A percentile compares a stretch with the other conserved stretches of the same genome.
These are phyloP conservation scores for Talpa occidentalis DNA, from an alignment of 2,113 vertebrate genomes.

Conservation along the genomic window DNA sequence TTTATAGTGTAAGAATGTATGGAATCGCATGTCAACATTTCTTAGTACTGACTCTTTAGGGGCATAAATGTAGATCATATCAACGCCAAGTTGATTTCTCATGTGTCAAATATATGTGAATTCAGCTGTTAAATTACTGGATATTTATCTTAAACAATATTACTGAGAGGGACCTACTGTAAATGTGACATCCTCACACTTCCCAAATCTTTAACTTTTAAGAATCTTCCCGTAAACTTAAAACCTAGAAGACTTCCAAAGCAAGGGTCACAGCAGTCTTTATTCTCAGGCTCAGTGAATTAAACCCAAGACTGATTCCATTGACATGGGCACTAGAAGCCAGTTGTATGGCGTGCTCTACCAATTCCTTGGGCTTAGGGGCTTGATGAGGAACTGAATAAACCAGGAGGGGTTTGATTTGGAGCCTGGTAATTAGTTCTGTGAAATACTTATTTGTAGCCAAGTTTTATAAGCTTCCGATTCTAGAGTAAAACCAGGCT, in stretches of 20 bases:
- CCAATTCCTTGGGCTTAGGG: not conserved
- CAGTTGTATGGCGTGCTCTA: not conserved
- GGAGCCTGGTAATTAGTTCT: constrained; percentile 72
- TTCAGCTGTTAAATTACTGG: constrained; percentile 82
- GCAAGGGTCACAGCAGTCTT: constrained; percentile 45
- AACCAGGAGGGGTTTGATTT: constrained; percentile 39
- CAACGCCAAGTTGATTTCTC: constrained; percentile 79
- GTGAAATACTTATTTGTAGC: constrained; percentile 72
- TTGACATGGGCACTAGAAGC: not conserved
- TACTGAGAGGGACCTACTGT: constrained; percentile 81
- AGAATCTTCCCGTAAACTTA: constrained; percentile 63
- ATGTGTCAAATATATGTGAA: constrained; percentile 76
- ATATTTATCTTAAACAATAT: constrained; percentile 80
- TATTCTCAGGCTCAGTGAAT: constrained; percentile 59
- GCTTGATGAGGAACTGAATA: not conserved
- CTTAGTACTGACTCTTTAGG: constrained; percentile 79
- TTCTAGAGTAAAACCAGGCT: constrained; percentile 65
- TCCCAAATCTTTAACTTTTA: constrained; percentile 57
- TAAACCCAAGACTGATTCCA: constrained; percentile 45
- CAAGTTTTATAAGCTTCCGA: constrained; percentile 68
- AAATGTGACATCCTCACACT: constrained; percentile 75
- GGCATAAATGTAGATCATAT: constrained; percentile 79
- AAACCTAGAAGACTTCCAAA: constrained; percentile 72
- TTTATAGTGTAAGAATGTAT: constrained; percentile 88
- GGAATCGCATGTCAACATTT: constrained; percentile 84